Base-by-base conservation (phyloP, 2,888 invertebrate genomes). In the Meloe dianella region DNA sequence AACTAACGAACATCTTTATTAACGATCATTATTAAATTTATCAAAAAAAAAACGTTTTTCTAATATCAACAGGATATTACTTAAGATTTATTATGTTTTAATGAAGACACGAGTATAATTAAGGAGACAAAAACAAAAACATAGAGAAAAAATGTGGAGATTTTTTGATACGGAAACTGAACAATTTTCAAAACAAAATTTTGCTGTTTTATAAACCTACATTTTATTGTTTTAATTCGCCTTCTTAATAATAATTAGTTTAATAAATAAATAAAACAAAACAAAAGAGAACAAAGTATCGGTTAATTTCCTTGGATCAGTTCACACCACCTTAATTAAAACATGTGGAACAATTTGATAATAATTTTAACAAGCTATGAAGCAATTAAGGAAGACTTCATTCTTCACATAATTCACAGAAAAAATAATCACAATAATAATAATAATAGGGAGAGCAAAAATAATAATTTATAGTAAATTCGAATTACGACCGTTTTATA, bases 291-390 rank as follows among this genome's bases (percentile, higher is more conserved):
- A 66, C 57, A 61, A 54, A 66, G 63, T 63, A 66, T 67, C 63
- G 57, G 65, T 65, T 63, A 65, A 70, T 70, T 70, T 70, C 70
- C 69, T 68, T 64, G 68, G 75, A 73, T 73, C 71, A 74, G 71
- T 76, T 75, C 74, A 74, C 74, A 73, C 71, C 71, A 67, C 61
- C 61, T 73, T 74, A 74, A 76, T 76, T 76, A 72, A 72, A n/a
- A n/a, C n/a, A 61, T 69, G 67, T 66, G 71, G n/a, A 71, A 47
- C 71, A 73, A 71, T 73, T 73, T 73, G 71, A 74, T 74, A 70
- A 69, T 68, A 70, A 69, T 68, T 69, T 72, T 72, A 76, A 72
- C 71, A 64, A 73, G 73, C 68, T 65, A 66, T 63, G 65, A 66
- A 67, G 62, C 66, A 73, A 73, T 73, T 73, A 72, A 71, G 69